phyloP scores from a whole-genome alignment of 2,113 vertebrate species.

The Hemichromis elongatus region DNA sequence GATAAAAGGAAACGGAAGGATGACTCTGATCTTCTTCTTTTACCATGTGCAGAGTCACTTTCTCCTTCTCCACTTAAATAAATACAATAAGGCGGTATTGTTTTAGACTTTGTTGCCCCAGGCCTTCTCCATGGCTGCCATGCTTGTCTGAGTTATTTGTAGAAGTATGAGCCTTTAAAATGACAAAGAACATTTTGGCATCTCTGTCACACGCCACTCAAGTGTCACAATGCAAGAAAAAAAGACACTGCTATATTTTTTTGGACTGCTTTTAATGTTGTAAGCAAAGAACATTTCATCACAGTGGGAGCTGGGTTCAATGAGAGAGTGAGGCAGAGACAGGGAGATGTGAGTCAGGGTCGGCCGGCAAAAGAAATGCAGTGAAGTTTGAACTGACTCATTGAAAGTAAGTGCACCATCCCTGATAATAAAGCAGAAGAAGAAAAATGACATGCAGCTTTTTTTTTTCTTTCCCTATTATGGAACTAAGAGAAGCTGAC shows the following conservation, averaged over 20 bases:
- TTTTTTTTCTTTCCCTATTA: neutral
- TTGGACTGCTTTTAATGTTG: neutral
- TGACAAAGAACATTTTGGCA: neutral
- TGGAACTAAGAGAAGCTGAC: neutral
- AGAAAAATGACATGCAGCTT: neutral
- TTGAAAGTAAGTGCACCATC: neutral
- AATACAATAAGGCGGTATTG: neutral
- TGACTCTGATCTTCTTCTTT: conserved; percentile 42
- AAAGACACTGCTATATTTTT: neutral
- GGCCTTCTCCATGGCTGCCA: neutral
- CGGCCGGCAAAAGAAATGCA: neutral
- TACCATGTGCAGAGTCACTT: neutral
- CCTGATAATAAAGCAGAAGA: neutral
- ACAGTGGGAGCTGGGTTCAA: neutral
- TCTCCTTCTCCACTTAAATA: conserved; percentile 6
- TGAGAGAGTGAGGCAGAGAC: neutral
- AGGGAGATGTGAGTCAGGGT: neutral
- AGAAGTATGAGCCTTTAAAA: neutral
- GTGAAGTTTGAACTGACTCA: neutral
- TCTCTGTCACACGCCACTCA: neutral
- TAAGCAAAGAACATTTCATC: neutral
- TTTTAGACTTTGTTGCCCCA: neutral
- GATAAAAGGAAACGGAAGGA: conserved; percentile 24
- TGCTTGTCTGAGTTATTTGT: neutral
- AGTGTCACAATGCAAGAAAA: neutral